These are phyloP conservation scores for Ceyx melanurus DNA, from an alignment of 2,113 vertebrate genomes.

Conservation along the genomic window DNA sequence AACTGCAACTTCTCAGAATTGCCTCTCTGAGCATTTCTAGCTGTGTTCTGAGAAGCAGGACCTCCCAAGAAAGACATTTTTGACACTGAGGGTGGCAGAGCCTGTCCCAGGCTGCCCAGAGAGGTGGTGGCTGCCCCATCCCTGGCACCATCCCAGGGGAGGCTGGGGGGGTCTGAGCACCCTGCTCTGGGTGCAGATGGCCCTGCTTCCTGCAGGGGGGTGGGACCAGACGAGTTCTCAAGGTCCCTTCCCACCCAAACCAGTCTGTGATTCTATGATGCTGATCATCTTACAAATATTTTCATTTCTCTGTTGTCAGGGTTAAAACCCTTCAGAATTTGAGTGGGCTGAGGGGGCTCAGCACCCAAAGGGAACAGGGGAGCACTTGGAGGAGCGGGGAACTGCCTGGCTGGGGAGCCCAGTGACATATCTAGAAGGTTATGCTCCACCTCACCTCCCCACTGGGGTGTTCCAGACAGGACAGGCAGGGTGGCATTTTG, in stretches of 20 bases:
- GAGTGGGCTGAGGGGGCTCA: background rate
- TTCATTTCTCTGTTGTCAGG: background rate
- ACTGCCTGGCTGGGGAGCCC: background rate
- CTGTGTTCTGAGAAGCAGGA: background rate
- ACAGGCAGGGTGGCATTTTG: background rate
- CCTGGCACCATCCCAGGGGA: background rate
- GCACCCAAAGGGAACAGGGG: background rate
- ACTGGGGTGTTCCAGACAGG: background rate
- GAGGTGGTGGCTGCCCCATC: background rate
- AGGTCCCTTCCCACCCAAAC: background rate
- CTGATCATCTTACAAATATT: no score
- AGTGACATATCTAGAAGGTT: background rate
- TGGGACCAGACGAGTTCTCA: background rate
- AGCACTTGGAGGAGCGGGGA: background rate
- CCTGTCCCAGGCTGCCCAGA: background rate
- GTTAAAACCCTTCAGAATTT: background rate
- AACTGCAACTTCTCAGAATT: background rate
- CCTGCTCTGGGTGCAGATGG: background rate
- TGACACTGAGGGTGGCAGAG: no score
- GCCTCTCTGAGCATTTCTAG: background rate
- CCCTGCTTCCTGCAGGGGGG: background rate
- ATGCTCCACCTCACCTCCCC: accelerated
- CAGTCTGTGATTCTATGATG: background rate
- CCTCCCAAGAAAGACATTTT: no score
- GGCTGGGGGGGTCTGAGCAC: background rate